Conservation (phyloP, 30 jellyfish, hydroid and myxozoan species). For the Euphysa ruthae region DNA sequence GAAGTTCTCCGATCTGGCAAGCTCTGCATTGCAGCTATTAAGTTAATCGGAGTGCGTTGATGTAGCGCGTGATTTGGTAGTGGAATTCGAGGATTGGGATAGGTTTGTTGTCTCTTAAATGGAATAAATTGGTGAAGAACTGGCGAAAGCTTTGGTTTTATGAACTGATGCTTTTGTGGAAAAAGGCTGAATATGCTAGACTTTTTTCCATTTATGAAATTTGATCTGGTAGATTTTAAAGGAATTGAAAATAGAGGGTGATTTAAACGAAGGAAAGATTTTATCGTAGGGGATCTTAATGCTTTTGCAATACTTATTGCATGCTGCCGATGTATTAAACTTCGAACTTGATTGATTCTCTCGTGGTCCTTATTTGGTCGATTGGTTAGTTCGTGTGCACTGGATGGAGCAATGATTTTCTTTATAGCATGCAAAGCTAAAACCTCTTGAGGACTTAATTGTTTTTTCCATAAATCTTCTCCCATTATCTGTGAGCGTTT, state of each 20-base stretch:
- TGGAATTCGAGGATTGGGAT: no score
- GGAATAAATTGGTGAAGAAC: no score
- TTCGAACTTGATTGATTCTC: no score
- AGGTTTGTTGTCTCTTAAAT: no score
- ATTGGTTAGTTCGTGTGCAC: background rate
- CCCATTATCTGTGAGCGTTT: background rate
- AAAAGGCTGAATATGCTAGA: background rate
- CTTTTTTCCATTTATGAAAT: background rate
- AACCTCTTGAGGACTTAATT: conserved; percentile 16
- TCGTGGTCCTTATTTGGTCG: no score
- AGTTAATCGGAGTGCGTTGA: no score
- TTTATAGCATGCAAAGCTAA: conserved; percentile 20
- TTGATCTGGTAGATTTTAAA: background rate
- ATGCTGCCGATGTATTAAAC: background rate
- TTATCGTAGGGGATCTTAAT: background rate
- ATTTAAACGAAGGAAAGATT: background rate
- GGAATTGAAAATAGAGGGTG: background rate
- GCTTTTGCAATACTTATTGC: background rate
- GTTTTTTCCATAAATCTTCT: background rate
- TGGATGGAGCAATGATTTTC: conserved; percentile 6
- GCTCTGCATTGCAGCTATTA: no score
- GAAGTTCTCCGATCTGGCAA: no score
- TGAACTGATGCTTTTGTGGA: no score
- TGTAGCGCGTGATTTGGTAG: no score
- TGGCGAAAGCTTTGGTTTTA: no score